phyloP scores from a whole-genome alignment of 2,888 invertebrate species.

The Alitta virens region DNA sequence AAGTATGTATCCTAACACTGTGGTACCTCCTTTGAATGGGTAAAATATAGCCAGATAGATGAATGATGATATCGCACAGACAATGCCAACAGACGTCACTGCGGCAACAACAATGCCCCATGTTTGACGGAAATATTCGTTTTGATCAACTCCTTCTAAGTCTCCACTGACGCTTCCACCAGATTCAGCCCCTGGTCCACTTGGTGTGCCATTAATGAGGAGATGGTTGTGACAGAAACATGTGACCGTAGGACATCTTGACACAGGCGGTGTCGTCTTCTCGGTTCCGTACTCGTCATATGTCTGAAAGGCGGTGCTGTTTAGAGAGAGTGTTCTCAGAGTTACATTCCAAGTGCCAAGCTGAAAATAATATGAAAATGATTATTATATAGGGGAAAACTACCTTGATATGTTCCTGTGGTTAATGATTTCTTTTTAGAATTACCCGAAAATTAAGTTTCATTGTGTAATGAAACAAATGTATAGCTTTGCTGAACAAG shows the following conservation, averaged over 20 bases:
- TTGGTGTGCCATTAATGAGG: neutral
- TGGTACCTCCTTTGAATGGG: conserved; percentile 53
- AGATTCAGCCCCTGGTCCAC: neutral
- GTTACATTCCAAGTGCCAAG: neutral
- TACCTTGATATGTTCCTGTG: neutral
- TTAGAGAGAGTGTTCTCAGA: neutral
- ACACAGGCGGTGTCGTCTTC: neutral
- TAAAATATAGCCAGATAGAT: conserved; percentile 55
- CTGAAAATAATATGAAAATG: neutral
- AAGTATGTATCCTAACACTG: conserved; percentile 58
- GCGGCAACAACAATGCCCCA: conserved; percentile 55
- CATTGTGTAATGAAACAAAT: too few species aligned
- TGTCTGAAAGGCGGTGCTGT: neutral
- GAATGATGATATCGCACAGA: conserved; percentile 53
- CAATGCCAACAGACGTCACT: conserved; percentile 54
- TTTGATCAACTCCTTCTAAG: conserved; percentile 10
- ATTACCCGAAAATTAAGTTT: too few species aligned
- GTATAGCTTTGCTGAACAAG: too few species aligned
- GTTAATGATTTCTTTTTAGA: too few species aligned
- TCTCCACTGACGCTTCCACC: neutral
- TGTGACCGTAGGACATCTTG: neutral
- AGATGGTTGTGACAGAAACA: neutral
- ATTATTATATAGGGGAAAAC: neutral
- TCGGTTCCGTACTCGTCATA: neutral
- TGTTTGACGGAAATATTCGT: conserved; percentile 48